phyloP scores from a whole-genome alignment of 2,797 vertebrate genomes.

The Chanos chanos region DNA sequence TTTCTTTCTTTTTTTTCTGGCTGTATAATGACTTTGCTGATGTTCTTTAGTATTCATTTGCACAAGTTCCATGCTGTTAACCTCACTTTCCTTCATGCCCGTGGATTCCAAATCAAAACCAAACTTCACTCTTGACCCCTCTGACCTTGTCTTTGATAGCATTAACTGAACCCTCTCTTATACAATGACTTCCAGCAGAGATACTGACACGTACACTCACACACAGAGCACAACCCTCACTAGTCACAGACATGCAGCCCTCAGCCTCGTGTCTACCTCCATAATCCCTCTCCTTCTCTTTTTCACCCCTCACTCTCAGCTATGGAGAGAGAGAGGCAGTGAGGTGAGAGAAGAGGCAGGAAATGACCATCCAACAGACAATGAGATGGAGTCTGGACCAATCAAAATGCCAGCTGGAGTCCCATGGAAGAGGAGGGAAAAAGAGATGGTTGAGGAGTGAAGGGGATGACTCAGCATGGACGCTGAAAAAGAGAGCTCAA shows the following conservation, averaged over 20 bases:
- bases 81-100: constrained; percentile 3
- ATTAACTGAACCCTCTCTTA: constrained; percentile 36
- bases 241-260: constrained; percentile 15
- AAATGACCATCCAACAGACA: constrained; percentile 33
- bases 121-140: constrained; percentile 17
- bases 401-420: constrained; percentile 17
- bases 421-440: neutral
- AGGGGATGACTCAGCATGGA: constrained; percentile 3
- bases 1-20: too few relatives aligned
- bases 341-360: constrained; percentile 36
- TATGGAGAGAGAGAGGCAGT: constrained; percentile 16
- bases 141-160: constrained; percentile 15
- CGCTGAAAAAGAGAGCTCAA: too few relatives aligned
- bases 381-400: constrained; percentile 27
- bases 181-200: constrained; percentile 26
- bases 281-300: constrained; percentile 18
- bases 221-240: neutral
- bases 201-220: constrained; percentile 22
- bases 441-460: constrained; percentile 7
- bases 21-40: too few relatives aligned
- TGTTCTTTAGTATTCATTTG: too few relatives aligned
- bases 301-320: constrained; percentile 9
- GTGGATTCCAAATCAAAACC: constrained; percentile 13
- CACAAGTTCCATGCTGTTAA: constrained; percentile 11
- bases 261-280: constrained; percentile 16